Evolutionary conservation across 1,140 invertebrate species (phyloP).

Genomic region (Bemisia tabaci): DNA sequence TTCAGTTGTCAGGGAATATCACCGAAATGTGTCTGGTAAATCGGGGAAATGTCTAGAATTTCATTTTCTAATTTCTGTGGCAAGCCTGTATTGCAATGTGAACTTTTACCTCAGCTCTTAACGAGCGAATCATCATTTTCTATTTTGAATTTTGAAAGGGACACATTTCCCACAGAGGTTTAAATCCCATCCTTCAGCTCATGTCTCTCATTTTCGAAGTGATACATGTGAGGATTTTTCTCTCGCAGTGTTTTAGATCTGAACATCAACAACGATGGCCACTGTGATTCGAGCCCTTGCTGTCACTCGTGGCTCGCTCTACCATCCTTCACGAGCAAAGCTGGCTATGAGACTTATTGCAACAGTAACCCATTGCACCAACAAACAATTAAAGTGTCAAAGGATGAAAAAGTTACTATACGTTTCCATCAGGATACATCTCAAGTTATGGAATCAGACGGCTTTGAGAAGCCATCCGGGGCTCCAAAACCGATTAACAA

Average conservation of each 20-base stretch:
- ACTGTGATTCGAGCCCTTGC: constrained; percentile 10
- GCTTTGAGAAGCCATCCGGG: too few relatives aligned
- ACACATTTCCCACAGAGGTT: background rate
- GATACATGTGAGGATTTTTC: too few relatives aligned
- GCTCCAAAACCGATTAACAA: too few relatives aligned
- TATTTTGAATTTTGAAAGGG: background rate
- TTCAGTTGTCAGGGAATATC: too few relatives aligned
- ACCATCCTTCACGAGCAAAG: constrained; percentile 8
- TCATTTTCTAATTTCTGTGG: background rate
- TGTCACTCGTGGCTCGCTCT: constrained; percentile 13
- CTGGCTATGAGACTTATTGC: constrained; percentile 5
- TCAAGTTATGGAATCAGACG: background rate
- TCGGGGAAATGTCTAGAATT: too few relatives aligned
- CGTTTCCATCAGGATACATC: background rate
- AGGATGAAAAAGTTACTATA: background rate
- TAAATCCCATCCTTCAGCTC: background rate
- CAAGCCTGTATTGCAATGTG: too few relatives aligned
- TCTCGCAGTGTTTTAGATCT: background rate
- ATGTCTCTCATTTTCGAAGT: too few relatives aligned
- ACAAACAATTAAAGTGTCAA: background rate
- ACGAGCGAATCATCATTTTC: background rate
- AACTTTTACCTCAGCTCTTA: too few relatives aligned
- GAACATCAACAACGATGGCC: constrained; percentile 2
- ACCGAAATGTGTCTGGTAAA: too few relatives aligned
- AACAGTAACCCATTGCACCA: background rate